Conservation (phyloP, 2,113 vertebrate genomes). For the Tor tambroides region DNA sequence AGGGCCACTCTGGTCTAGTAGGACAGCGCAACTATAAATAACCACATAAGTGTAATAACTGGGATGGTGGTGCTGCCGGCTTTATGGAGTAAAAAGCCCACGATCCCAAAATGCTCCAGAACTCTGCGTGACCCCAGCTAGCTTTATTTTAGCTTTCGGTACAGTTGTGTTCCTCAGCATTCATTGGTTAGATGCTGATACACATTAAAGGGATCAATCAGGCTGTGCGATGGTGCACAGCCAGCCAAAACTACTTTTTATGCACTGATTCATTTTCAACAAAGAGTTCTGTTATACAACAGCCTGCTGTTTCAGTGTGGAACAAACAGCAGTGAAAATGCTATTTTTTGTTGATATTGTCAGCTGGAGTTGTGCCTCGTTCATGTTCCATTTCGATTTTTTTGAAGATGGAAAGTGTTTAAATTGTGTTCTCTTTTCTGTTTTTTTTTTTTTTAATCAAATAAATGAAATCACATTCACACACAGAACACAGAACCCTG, state of each 20-base stretch:
- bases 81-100: conserved; percentile 50
- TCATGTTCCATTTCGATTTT: background rate
- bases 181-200: conserved; percentile 31
- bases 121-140: conserved; percentile 26
- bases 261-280: conserved; percentile 19
- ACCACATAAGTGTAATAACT: conserved; percentile 45
- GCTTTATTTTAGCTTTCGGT: conserved; percentile 8
- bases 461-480: background rate
- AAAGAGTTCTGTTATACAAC: background rate
- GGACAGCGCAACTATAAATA: conserved; percentile 62
- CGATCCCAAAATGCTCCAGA: conserved; percentile 11
- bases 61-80: background rate
- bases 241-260: conserved; percentile 3
- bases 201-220: background rate
- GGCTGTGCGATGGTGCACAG: background rate
- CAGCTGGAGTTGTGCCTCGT: background rate
- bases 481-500: background rate
- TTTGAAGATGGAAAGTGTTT: background rate
- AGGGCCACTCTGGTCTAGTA: conserved; percentile 39
- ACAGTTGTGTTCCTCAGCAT: conserved; percentile 22
- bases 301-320: background rate
- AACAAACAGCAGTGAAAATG: background rate
- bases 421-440: background rate
- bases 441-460: background rate
- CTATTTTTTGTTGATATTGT: no score